Conservation (phyloP, 2,888 invertebrate species). For the Troglohyphantes excavatus region DNA sequence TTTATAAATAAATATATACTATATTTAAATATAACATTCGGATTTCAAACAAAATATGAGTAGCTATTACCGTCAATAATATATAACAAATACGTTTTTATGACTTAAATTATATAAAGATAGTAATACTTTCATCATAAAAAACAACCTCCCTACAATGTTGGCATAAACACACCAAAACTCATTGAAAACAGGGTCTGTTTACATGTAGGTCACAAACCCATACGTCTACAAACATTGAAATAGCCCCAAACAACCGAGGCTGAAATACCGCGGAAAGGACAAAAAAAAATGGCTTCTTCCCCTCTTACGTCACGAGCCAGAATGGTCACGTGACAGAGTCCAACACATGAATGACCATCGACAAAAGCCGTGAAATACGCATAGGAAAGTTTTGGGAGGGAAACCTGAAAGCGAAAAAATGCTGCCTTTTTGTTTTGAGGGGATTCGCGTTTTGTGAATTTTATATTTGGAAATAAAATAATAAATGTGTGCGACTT, state of each 20-base stretch:
- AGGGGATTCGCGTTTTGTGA: conserved; percentile 17
- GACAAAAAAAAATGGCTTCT: conserved; percentile 9
- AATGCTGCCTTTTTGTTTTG: conserved; percentile 44
- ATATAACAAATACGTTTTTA: too few relatives aligned
- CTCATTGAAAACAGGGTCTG: neutral
- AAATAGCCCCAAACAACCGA: neutral
- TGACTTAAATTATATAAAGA: too few relatives aligned
- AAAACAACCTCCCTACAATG: too few relatives aligned
- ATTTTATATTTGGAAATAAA: conserved; percentile 18
- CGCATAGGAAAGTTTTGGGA: conserved; percentile 60
- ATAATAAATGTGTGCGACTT: neutral
- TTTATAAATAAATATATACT: too few relatives aligned
- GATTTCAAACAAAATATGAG: too few relatives aligned
- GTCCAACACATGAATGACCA: conserved; percentile 70
- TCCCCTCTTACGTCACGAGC: conserved; percentile 61
- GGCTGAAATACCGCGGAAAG: conserved; percentile 46
- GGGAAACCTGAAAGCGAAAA: conserved; percentile 42
- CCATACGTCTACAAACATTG: conserved; percentile 30
- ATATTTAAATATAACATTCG: too few relatives aligned
- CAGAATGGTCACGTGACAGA: conserved; percentile 50
- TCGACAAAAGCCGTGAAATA: conserved; percentile 53
- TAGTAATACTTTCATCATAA: too few relatives aligned
- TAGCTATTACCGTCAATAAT: too few relatives aligned
- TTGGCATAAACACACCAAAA: too few relatives aligned
- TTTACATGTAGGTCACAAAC: conserved; percentile 63